Conservation (phyloP, 2,888 invertebrate genomes). For the Malachius bipustulatus region DNA sequence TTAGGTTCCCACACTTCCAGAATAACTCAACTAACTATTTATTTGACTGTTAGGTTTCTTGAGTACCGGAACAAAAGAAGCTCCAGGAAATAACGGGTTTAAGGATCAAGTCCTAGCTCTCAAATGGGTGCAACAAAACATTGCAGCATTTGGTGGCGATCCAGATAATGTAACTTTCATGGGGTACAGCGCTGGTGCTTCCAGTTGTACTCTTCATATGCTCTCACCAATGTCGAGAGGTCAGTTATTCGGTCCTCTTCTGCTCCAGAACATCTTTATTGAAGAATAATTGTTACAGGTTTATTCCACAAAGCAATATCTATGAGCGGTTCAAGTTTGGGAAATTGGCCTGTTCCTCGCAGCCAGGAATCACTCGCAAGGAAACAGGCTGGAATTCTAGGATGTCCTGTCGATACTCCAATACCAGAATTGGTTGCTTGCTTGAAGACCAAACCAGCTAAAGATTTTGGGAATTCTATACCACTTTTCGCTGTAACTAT, state of each 20-base stretch:
- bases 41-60: slow-evolving; percentile 25
- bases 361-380: slow-evolving; percentile 47
- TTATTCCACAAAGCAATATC: slow-evolving; percentile 59
- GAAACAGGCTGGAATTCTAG: slow-evolving; percentile 48
- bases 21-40: background rate
- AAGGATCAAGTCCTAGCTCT: slow-evolving; percentile 49
- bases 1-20: background rate
- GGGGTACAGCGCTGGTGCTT: slow-evolving; percentile 38
- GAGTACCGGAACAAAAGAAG: slow-evolving; percentile 44
- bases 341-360: slow-evolving; percentile 41
- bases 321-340: slow-evolving; percentile 52
- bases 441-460: slow-evolving; percentile 42
- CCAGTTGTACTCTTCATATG: slow-evolving; percentile 32
- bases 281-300: too few relatives aligned
- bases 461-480: slow-evolving; percentile 40
- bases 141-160: slow-evolving; percentile 49
- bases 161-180: slow-evolving; percentile 44
- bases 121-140: slow-evolving; percentile 34
- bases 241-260: slow-evolving; percentile 23
- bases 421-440: slow-evolving; percentile 49
- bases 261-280: slow-evolving; percentile 10
- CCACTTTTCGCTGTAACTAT: slow-evolving; percentile 38
- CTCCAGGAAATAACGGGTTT: slow-evolving; percentile 49
- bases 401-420: slow-evolving; percentile 44
- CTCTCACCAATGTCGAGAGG: slow-evolving; percentile 50